Base-by-base conservation (phyloP, 2,797 vertebrate species). In the Glyptemys insculpta region DNA sequence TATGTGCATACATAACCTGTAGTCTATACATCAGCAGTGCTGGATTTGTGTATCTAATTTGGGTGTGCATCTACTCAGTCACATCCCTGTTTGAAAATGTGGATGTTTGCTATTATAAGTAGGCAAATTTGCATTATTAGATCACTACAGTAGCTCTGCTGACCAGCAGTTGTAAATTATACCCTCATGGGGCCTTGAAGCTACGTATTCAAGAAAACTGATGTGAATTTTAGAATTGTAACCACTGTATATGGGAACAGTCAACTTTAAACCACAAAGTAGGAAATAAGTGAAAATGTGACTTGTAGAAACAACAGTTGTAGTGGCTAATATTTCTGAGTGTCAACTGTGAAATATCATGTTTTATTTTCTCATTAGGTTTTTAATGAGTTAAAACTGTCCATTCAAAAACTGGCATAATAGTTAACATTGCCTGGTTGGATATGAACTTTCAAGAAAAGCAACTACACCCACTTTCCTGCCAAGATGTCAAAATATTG, bases 351-450 rank as follows among this genome's bases (percentile, higher is more conserved):
- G 85, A 15, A 79, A 11, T 8, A 65, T 54, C 18, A 5, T 74
- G 87, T 94, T 47, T 86, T 21, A 31, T 27, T 78, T 52, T 65
- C 34, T 81, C 44, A 31, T 4, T 86, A 59, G 4, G 1, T 80
- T 92, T 91, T 93, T 79, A 52, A 19, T 86, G 23, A 83, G 41
- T 15, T 94, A 15, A 47, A 97, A 93, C 25, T 85, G 57, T 74
- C 27, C 12, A 14, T 79, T 87, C 50, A 54, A 68, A 65, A 21
- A 5, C 88, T 74, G 31, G 5, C 23, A 47, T 49, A 81, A 84
- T 65, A 94, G 81, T 53, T 87, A 84, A 47, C 90, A 76, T 80
- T 85, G 91, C n/a, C 78, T 82, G 83, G 15, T 9, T 12, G 19
- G 88, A 92, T 94, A 56, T 87, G 1, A 89, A 89, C 52, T 91